A percentile compares a stretch with the other conserved stretches of the same genome.
These are phyloP conservation scores for Petrocephalus microphthalmus DNA, from an alignment of 2,113 vertebrate species.

Conservation along the genomic window DNA sequence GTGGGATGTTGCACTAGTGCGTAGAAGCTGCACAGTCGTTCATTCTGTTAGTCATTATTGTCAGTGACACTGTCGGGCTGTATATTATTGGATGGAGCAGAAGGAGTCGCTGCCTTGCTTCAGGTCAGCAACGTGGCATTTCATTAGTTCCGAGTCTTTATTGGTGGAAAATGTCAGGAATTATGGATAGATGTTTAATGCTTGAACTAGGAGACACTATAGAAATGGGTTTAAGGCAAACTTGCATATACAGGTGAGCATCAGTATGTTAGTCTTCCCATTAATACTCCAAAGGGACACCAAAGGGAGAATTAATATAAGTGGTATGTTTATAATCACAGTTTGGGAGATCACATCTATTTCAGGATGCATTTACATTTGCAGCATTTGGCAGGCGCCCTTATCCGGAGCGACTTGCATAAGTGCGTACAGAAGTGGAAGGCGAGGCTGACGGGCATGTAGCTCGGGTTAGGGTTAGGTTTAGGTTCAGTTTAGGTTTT, in stretches of 20 bases:
- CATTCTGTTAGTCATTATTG: not conserved
- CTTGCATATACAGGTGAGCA: not conserved
- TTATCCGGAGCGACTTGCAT: too few relatives aligned
- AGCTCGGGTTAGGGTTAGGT: too few relatives aligned
- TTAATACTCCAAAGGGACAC: not conserved
- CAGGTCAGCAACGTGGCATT: not conserved
- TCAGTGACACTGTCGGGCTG: not conserved
- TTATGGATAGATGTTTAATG: not conserved
- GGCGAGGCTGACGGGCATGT: not conserved
- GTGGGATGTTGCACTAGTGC: not conserved
- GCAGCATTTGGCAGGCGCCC: too few relatives aligned
- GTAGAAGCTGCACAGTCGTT: not conserved
- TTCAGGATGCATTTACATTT: not conserved
- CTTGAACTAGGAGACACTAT: not conserved
- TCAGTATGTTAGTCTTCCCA: not conserved
- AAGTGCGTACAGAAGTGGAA: not conserved
- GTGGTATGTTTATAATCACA: not conserved
- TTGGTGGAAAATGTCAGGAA: not conserved
- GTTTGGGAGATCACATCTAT: not conserved
- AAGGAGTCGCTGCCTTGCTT: not conserved
- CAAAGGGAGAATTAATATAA: not conserved
- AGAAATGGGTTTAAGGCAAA: not conserved
- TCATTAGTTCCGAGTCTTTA: not conserved
- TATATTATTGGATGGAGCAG: not conserved
- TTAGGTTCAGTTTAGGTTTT: not conserved